These are phyloP conservation scores for Brachionus angularis DNA, from an alignment of 1,140 invertebrate species.

Conservation along the genomic window DNA sequence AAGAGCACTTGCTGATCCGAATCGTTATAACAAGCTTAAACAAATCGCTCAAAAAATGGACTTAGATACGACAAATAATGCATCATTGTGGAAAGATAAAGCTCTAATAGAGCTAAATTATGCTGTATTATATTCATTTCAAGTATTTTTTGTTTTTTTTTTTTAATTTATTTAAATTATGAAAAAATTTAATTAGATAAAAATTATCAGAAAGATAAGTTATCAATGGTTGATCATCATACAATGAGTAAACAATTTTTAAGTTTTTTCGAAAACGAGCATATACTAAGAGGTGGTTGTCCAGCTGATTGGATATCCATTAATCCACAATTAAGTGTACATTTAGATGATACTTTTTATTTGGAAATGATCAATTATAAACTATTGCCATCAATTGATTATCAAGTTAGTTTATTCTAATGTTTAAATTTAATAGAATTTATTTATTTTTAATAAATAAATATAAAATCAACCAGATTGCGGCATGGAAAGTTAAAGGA, in stretches of 20 bases:
- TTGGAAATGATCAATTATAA: constrained; percentile 90
- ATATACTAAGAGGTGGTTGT: constrained; percentile 80
- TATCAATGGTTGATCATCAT: constrained; percentile 91
- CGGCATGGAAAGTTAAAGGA: too few relatives aligned
- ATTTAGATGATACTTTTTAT: constrained; percentile 83
- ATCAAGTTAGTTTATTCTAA: constrained; percentile 88
- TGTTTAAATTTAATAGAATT: constrained; percentile 62
- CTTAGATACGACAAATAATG: constrained; percentile 74
- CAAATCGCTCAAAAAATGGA: constrained; percentile 62
- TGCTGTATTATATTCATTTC: constrained; percentile 85
- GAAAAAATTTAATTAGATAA: too few relatives aligned
- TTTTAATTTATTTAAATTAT: too few relatives aligned
- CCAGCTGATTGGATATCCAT: constrained; percentile 96
- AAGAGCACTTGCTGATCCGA: too few relatives aligned
- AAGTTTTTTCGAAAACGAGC: constrained; percentile 88
- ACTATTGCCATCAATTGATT: constrained; percentile 82
- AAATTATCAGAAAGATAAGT: too few relatives aligned
- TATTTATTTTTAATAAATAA: too few relatives aligned
- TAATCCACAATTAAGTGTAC: constrained; percentile 83
- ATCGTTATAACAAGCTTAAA: too few relatives aligned
- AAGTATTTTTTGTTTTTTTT: too few relatives aligned
- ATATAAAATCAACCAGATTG: too few relatives aligned
- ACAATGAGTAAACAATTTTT: constrained; percentile 92
- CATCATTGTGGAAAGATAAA: constrained; percentile 85
- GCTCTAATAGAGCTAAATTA: constrained; percentile 82